Evolutionary conservation across 2,113 vertebrate genomes (phyloP).

Genomic region (Pogona vitticeps): DNA sequence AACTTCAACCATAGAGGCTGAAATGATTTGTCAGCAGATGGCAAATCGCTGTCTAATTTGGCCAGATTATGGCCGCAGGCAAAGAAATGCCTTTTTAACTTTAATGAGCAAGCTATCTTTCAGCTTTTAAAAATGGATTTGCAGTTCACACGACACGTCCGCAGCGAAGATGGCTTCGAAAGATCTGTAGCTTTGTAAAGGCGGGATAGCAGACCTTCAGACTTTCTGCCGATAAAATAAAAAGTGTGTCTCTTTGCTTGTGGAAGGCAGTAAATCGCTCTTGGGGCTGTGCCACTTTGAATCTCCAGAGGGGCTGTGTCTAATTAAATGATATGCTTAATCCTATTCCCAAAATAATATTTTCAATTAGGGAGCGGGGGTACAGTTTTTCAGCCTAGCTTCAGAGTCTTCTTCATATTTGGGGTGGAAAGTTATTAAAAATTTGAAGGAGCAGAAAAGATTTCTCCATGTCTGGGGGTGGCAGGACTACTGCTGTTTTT

Average conservation of each 20-base stretch:
- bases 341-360: too few species aligned
- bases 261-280: neutral
- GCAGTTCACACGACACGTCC: neutral
- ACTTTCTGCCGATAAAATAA: neutral
- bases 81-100: neutral
- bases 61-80: neutral
- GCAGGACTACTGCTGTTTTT: too few species aligned
- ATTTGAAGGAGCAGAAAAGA: too few species aligned
- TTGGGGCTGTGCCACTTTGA: neutral
- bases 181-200: neutral
- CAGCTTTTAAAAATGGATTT: neutral
- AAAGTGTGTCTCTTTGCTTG: neutral
- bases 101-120: neutral
- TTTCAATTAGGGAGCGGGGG: too few species aligned
- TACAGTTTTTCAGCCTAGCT: too few species aligned
- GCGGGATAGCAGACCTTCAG: neutral
- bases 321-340: too few species aligned
- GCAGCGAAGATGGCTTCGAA: neutral
- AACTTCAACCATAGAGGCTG: neutral
- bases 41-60: neutral
- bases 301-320: neutral
- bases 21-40: constrained; percentile 15
- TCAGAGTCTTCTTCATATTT: too few species aligned
- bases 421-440: too few species aligned
- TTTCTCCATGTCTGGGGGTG: too few species aligned